Percentiles rank a stretch among this genome's conserved stretches.
These are phyloP conservation scores for Tyrophagus putrescentiae DNA, from an alignment of 1,140 invertebrate species.

Conservation along the genomic window DNA sequence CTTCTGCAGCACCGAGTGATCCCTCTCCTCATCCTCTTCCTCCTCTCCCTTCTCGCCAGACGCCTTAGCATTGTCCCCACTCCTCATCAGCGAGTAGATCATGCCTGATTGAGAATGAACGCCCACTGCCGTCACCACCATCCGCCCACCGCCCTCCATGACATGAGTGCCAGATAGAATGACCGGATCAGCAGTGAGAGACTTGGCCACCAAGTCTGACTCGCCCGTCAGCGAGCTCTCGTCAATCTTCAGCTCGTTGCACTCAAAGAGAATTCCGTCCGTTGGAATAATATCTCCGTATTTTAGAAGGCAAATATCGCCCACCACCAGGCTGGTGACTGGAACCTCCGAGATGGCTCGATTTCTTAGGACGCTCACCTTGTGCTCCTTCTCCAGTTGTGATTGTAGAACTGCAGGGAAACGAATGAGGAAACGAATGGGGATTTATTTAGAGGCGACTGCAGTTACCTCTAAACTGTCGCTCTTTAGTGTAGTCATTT, in stretches of 20 bases:
- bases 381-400: constrained; percentile 96
- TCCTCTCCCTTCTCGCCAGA: constrained; percentile 56
- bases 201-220: constrained; percentile 97
- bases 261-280: constrained; percentile 91
- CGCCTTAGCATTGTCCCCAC: constrained; percentile 34
- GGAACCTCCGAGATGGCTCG: constrained; percentile 81
- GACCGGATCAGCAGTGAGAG: constrained; percentile 72
- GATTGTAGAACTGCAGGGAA: constrained; percentile 90
- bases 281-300: constrained; percentile 95
- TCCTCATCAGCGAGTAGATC: constrained; percentile 88
- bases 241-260: constrained; percentile 94
- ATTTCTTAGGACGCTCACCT: constrained; percentile 86
- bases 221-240: constrained; percentile 96
- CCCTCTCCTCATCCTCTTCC: constrained; percentile 84
- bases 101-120: constrained; percentile 98
- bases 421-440: no score
- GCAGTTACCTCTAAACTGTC: constrained; percentile 85
- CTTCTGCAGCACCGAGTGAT: constrained; percentile 94
- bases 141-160: constrained; percentile 99
- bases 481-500: constrained; percentile 97
- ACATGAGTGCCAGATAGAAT: constrained; percentile 97
- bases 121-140: constrained; percentile 94
- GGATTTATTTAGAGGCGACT: no score
- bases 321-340: constrained; percentile 92
- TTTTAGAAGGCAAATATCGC: constrained; percentile 94